phyloP scores from a whole-genome alignment of 2,888 invertebrate genomes.

The Cyaniris semiargus region DNA sequence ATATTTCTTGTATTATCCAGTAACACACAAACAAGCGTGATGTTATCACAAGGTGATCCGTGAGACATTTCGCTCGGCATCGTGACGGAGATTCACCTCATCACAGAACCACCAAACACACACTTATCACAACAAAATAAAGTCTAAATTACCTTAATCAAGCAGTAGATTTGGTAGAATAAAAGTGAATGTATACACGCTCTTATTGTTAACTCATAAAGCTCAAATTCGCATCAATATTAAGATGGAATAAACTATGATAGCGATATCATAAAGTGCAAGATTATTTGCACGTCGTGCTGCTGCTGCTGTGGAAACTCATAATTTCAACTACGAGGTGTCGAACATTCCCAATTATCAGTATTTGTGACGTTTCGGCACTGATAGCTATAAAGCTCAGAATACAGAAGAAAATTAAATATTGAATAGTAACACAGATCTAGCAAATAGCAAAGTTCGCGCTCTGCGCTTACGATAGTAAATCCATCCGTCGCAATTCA shows the following conservation, averaged over 20 bases:
- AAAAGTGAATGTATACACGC: neutral
- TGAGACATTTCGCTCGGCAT: constrained; percentile 5
- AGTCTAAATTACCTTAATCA: neutral
- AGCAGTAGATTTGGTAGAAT: neutral
- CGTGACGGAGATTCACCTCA: neutral
- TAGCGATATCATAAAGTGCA: neutral
- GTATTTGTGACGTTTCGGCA: neutral
- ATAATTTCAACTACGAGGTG: neutral
- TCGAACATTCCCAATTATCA: neutral
- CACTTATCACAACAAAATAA: neutral
- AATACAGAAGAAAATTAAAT: too few relatives aligned
- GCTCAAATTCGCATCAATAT: neutral
- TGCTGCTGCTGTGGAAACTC: neutral
- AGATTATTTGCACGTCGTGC: neutral
- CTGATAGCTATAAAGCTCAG: too few relatives aligned
- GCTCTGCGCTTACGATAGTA: too few relatives aligned
- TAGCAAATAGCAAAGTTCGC: too few relatives aligned
- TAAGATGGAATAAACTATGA: neutral
- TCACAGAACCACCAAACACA: neutral
- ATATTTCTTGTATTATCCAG: neutral
- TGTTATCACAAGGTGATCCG: constrained; percentile 18
- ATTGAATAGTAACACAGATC: too few relatives aligned
- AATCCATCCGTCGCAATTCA: too few relatives aligned
- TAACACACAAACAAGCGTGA: neutral
- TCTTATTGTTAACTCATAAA: neutral